Base-by-base conservation (phyloP, 2,888 invertebrate genomes). In the Eupithecia inturbata region DNA sequence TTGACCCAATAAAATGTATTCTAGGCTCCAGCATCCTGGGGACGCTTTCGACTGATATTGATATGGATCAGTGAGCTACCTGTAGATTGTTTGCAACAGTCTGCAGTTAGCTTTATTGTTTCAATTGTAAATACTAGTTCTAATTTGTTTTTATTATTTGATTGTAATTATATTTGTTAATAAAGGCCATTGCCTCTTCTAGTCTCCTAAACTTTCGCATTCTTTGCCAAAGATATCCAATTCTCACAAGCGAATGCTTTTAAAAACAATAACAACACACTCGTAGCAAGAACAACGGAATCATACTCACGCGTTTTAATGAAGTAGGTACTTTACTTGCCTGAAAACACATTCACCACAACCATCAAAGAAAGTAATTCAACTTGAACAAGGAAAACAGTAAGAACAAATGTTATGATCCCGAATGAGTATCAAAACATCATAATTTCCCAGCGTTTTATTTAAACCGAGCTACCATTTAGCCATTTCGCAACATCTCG, bases 401-500 rank as follows among this genome's bases (percentile, higher is more conserved):
- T 60, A 70, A 64, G 69, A 68, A 74, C 68, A 71, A 74, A 72
- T 75, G 72, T 70, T 75, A 72, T 70, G 64, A 63, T 75, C 66
- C 41, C 67, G 31, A 77, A 74, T 63, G 71, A 73, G 72, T 78
- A 57, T 70, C 39, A 71, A 74, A 78, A 75, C 67, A 76, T 72
- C 66, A 70, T 77, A 71, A 73, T 75, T 73, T 26, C n/a, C 66
- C 66, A 22, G 69, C 69, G 64, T 76, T 74, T 72, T 74, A 71
- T 76, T 77, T 70, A 70, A 75, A 77, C 62, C 73, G 67, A 68
- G 62, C 70, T 45, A 60, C 72, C 75, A 33, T 84, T 81, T 81
- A 81, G 78, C 75, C 70, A 72, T 79, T 77, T 74, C 74, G 73
- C 72, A 83, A 83, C 72, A 77, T 77, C 83, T 84, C 82, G 83